A percentile compares a stretch with the other conserved stretches of the same genome.
phyloP scores from a whole-genome alignment of 2,888 invertebrate species.

The Timandra comae region DNA sequence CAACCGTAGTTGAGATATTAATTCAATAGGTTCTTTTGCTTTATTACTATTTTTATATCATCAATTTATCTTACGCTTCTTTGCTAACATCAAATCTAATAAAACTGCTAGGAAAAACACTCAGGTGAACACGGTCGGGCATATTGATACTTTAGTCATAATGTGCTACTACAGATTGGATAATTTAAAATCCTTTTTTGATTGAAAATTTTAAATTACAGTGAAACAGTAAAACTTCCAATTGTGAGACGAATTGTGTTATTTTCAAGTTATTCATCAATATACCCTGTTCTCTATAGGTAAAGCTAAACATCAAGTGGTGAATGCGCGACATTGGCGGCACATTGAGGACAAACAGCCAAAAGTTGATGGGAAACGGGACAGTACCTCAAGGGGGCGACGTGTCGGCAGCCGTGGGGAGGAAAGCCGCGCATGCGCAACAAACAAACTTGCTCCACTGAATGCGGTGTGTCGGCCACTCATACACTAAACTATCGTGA shows the following conservation, averaged over 20 bases:
- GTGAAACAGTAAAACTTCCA: too few species aligned
- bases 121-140: conserved; percentile 35
- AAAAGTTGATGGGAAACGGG: conserved; percentile 53
- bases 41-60: conserved; percentile 25
- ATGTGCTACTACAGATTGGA: conserved; percentile 3
- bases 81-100: conserved; percentile 35
- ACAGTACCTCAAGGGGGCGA: conserved; percentile 64
- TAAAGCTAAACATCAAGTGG: conserved; percentile 54
- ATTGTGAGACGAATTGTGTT: conserved; percentile 16
- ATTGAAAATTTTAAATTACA: too few species aligned
- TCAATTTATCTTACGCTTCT: conserved; percentile 48
- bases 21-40: too few species aligned
- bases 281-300: conserved; percentile 53
- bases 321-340: conserved; percentile 38
- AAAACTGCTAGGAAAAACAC: conserved; percentile 40
- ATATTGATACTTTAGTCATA: conserved; percentile 52
- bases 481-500: conserved; percentile 71
- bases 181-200: not conserved
- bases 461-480: conserved; percentile 76
- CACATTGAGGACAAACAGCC: conserved; percentile 71
- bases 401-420: conserved; percentile 66
- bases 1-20: too few species aligned
- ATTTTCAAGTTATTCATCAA: conserved; percentile 32
- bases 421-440: conserved; percentile 74
- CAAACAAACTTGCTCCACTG: conserved; percentile 68